These are phyloP conservation scores for Zophobas atratus DNA, from an alignment of 1,140 invertebrate genomes.

Conservation along the genomic window DNA sequence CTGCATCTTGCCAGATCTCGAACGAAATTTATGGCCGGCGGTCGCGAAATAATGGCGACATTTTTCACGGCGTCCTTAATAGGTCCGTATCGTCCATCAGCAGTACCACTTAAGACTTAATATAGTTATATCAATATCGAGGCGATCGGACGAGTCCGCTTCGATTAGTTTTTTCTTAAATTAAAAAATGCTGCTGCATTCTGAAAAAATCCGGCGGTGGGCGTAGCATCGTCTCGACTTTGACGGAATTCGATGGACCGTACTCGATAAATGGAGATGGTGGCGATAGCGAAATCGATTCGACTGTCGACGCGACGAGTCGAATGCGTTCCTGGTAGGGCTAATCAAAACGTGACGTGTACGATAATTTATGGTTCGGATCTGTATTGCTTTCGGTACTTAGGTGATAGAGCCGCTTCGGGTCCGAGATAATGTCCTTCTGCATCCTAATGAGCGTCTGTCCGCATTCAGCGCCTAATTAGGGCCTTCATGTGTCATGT, in stretches of 20 bases:
- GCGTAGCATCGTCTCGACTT: slow-evolving; percentile 18
- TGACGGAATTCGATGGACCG: slow-evolving; percentile 34
- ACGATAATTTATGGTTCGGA: slow-evolving; percentile 36
- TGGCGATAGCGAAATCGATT: slow-evolving; percentile 33
- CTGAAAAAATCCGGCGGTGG: not conserved
- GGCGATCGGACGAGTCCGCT: not conserved
- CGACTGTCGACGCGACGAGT: not conserved
- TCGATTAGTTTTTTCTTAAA: slow-evolving; percentile 1
- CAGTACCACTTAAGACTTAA: slow-evolving; percentile 35
- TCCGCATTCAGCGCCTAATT: slow-evolving; percentile 40
- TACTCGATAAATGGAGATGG: slow-evolving; percentile 29
- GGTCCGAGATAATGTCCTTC: slow-evolving; percentile 38
- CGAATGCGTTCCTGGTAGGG: slow-evolving; percentile 34
- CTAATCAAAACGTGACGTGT: slow-evolving; percentile 37
- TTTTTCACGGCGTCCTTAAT: slow-evolving; percentile 46
- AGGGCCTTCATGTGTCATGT: slow-evolving; percentile 46
- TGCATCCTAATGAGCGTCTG: slow-evolving; percentile 43
- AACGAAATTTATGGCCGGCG: slow-evolving; percentile 39
- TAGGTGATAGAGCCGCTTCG: slow-evolving; percentile 38
- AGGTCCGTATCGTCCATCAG: slow-evolving; percentile 39
- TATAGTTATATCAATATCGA: slow-evolving; percentile 40
- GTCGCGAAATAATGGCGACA: slow-evolving; percentile 38
- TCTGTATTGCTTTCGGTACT: slow-evolving; percentile 42
- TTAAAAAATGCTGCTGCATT: not conserved
- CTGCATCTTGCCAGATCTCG: slow-evolving; percentile 24